phyloP scores from a whole-genome alignment of 2,113 vertebrate genomes.

The Gadus chalcogrammus region DNA sequence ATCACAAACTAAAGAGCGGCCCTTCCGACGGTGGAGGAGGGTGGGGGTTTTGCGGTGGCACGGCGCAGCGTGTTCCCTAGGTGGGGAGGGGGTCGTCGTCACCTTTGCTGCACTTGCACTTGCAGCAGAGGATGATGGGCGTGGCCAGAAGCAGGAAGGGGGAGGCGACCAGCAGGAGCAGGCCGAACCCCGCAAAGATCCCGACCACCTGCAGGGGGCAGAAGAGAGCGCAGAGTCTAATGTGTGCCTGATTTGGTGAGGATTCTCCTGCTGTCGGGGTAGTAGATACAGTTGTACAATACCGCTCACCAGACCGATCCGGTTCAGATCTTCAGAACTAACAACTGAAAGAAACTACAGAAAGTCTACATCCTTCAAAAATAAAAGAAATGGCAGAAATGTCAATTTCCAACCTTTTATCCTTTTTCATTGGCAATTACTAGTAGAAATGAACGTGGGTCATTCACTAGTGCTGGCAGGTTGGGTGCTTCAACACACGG shows the following conservation, averaged over 20 bases:
- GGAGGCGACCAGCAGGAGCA: conserved; percentile 92
- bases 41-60: neutral
- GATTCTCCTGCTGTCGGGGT: too few relatives aligned
- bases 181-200: conserved; percentile 96
- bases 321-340: too few relatives aligned
- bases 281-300: too few relatives aligned
- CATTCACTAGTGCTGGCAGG: neutral
- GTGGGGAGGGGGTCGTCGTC: conserved; percentile 95
- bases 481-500: conserved; percentile 42
- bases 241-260: too few relatives aligned
- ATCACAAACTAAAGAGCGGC: conserved; percentile 31
- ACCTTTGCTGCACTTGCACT: conserved; percentile 97
- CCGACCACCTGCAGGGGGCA: conserved; percentile 84
- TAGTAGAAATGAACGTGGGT: too few relatives aligned
- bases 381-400: neutral
- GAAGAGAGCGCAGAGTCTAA: neutral
- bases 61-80: conserved; percentile 57
- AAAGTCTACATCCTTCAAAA: neutral
- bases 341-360: too few relatives aligned
- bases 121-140: conserved; percentile 96
- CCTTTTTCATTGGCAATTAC: too few relatives aligned
- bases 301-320: too few relatives aligned
- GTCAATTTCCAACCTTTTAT: too few relatives aligned
- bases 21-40: conserved; percentile 15
- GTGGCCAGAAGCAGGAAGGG: conserved; percentile 95